Evolutionary conservation across 1,140 invertebrate genomes (phyloP), one percentile per base, ranked within the genome.

Genomic region (Drosophila eugracilis): DNA sequence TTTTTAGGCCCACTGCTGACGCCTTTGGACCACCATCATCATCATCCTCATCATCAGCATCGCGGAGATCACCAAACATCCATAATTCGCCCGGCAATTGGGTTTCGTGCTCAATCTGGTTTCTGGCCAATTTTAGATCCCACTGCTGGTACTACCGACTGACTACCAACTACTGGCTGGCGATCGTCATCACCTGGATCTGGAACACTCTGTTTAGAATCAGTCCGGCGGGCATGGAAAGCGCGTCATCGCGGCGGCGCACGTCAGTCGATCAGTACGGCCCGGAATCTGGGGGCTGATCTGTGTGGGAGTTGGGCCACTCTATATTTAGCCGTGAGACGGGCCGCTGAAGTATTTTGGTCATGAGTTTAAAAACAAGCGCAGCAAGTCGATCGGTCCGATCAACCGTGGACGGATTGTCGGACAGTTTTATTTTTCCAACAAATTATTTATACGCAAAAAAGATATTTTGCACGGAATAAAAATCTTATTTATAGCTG

Each of bases 321-420:
- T 60, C 70, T 86, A 86, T 71, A 78, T 88, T 75, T 86, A 81
- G 83, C 54, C 74, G 80, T 86, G 83, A 86, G 83, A 83, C 83
- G 78, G 65, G 65, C 70, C 70, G 78, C 60, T 78, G 15, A 83
- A 88, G 83, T 86, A 86, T 86, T 86, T 88, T 83, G 83, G 81
- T 86, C 81, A 86, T 88, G 83, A 74, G 58, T 85, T 85, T 53
- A 65, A 85, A 80, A 84, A 84, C 70, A 83, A 75, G 70, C 49
- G 70, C 49, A 52, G 17, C 21, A 19, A 30, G 52, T 26, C 58
- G 45, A n/a, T 22, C 63, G 32, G n/a, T n/a, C n/a, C n/a, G 19
- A 60, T 24, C 24, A 41, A 36, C 41, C 22, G 58, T 26, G 34
- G 60, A 41, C 42, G 24, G 55, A 36, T 22, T 21, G 55, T 48